Evolutionary conservation across 2,113 vertebrate species (phyloP), one percentile per base, ranked within the genome.

Genomic region (Laticauda laticaudata): DNA sequence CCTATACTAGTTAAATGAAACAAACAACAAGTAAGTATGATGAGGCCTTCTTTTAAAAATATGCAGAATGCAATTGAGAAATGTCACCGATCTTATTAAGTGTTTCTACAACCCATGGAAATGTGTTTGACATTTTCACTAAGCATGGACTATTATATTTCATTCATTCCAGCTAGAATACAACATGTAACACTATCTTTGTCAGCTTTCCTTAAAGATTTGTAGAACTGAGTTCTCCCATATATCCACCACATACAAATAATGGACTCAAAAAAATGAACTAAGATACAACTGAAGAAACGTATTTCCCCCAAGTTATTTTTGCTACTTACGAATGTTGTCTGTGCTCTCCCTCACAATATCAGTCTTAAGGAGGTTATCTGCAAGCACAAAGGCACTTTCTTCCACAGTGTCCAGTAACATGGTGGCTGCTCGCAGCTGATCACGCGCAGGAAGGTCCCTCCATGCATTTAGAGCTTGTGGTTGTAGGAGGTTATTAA

Each of bases 311-410:
- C 20, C 43, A 29, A 45, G 1, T 2, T 90, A 91, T 59, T 90
- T 69, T 86, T 56, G 51, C 12, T 92, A 98, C 99, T 99, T 97
- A 99, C 99, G 98, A 92, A 99, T 99, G 95, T 99, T 99, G 90
- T 99, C 99, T 0, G 98, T 99, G 97, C 98, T 99, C 95, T 99
- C 99, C 91, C 99, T 98, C 95, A 99, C 99, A 0, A 99, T 98
- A 96, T 99, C 99, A 0, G 99, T 99, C 98, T 99, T 99, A 93
- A 99, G 98, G 95, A 99, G 98, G 98, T 99, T 99, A 94, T 99
- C 99, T 0, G 99, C 99, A 94, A 99, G 98, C 92, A 99, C 98
- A 1, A 99, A 99, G 92, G 99, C 99, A 2, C 99, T 99, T 95
- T 99, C 99, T 95, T 99, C 99, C 95, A 99, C 99, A 0, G 99